Base-by-base conservation (phyloP, 92 coral and sea anemone species). In the Umimayanthus chanpuru region DNA sequence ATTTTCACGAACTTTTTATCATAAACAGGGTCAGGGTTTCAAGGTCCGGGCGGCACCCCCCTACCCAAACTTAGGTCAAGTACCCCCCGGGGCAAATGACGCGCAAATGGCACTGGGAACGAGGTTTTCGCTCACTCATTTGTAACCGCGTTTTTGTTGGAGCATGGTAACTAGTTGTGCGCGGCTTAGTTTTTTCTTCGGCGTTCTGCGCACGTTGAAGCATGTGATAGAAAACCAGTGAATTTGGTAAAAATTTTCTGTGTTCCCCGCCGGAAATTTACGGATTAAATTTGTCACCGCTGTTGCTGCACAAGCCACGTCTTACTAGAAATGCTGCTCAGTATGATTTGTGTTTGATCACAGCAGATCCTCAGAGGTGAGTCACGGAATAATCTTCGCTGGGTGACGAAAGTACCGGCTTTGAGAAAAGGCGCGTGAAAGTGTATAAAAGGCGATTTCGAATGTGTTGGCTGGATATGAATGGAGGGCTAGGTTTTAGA, bases 281-380 rank as follows among this genome's bases (percentile, higher is more conserved):
- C 43, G 87, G 11, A 68, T 44, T 41, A 8, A 43, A 20, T 8
- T 26, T 25, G 25, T 47, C 38, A 67, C 50, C 65, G 6, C 78
- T n/a, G 87, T 44, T 83, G 40, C 77, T 68, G 18, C 76, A 83
- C 66, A 21, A 83, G 53, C 87, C 18, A 25, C 47, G 39, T 30
- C 28, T 83, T 83, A 4, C 77, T 44, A 30, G 78, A 83, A 67
- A 83, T 83, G 87, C 21, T 4, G 44, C 68, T 43, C 87, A 83
- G 87, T 70, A 83, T 70, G 87, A 83, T 18, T 83, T 83, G 77
- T 68, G 14, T 83, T 53, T 83, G 78, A 83, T 83, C 67, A 83
- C 87, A 83, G 40, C 78, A 67, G 78, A 83, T 83, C 78, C 40
- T 12, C 73, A n/a, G 44, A 83, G 87, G 87, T 83, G 58, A 83